Conservation (phyloP, 2,113 vertebrate species). For the Madoqua kirkii region DNA sequence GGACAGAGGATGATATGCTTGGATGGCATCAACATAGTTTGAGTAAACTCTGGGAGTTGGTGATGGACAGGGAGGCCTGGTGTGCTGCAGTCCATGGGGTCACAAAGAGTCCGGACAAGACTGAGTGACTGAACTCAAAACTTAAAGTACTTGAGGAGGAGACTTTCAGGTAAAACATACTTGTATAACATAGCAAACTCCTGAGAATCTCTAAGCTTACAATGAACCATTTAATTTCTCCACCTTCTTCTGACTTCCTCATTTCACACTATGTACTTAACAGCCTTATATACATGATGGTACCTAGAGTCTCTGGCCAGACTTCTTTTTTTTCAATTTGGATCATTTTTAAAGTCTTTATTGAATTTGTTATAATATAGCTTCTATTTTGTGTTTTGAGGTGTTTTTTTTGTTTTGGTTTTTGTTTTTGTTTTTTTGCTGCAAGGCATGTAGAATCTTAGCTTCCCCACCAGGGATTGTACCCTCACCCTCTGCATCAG, state of each 20-base stretch:
- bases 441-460: not conserved
- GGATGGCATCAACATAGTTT: not conserved
- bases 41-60: not conserved
- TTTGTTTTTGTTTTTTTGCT: not conserved
- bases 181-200: not conserved
- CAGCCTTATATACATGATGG: not conserved
- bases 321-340: not conserved
- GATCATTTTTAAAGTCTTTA: not conserved
- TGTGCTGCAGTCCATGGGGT: not conserved
- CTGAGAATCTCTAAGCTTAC: not conserved
- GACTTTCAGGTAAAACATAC: not conserved
- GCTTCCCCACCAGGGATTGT: not conserved
- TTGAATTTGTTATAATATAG: not conserved
- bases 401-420: rapidly evolving
- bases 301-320: not conserved
- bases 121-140: not conserved
- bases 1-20: not conserved
- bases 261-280: not conserved
- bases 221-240: not conserved
- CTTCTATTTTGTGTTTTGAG: not conserved
- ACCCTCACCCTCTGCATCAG: not conserved
- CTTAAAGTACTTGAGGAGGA: not conserved
- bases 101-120: not conserved
- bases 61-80: not conserved
- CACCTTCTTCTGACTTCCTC: not conserved